Conservation (phyloP, 2,888 invertebrate genomes). For the Allophyes oxyacanthae region DNA sequence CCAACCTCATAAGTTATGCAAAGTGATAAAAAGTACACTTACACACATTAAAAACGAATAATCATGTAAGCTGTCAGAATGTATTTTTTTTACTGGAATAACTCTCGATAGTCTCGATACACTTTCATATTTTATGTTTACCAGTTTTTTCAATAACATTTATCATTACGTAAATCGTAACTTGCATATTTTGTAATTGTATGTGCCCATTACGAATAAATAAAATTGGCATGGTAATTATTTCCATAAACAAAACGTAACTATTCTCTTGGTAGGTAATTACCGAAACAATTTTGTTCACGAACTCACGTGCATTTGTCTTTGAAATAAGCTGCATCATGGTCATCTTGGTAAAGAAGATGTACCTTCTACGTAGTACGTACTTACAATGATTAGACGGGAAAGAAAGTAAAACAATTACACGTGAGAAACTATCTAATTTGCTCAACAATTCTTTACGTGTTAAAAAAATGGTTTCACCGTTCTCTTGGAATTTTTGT, state of each 20-base stretch:
- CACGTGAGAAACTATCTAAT: conserved; percentile 67
- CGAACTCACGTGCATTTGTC: conserved; percentile 20
- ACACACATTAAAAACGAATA: too few relatives aligned
- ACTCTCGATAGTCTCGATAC: too few relatives aligned
- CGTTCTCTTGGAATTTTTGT: conserved; percentile 50
- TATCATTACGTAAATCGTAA: neutral
- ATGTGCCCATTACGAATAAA: neutral
- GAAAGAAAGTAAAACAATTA: conserved; percentile 64
- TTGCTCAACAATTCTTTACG: conserved; percentile 67
- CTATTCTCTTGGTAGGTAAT: conserved; percentile 4
- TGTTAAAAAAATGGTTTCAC: conserved; percentile 56
- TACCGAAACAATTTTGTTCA: conserved; percentile 11
- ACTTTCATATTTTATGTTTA: too few relatives aligned
- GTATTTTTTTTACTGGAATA: too few relatives aligned
- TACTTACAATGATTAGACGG: conserved; percentile 47
- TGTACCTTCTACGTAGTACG: conserved; percentile 24
- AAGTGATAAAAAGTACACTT: too few relatives aligned
- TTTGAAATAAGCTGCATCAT: conserved; percentile 33
- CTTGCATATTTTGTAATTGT: neutral
- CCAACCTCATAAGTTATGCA: too few relatives aligned
- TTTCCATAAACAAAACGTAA: conserved; percentile 9
- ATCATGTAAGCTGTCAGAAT: too few relatives aligned
- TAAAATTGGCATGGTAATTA: neutral
- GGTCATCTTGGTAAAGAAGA: conserved; percentile 38
- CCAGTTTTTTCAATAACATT: neutral